Base-by-base conservation (phyloP, 2,888 invertebrate species). In the Capitulum mitella region DNA sequence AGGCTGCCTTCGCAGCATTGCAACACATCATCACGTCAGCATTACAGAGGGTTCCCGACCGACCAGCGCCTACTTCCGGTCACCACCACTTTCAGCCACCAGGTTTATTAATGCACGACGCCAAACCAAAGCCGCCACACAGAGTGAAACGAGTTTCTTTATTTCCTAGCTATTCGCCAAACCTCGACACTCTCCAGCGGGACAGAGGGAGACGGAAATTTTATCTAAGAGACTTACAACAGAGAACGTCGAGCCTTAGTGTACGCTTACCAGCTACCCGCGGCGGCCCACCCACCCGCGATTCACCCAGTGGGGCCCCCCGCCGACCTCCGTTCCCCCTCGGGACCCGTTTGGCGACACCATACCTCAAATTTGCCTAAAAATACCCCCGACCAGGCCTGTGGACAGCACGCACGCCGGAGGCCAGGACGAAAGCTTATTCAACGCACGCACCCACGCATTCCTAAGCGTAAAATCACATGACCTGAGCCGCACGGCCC, bases 381-480 rank as follows among this genome's bases (percentile, higher is more conserved):
- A 70, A 70, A 70, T 70, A 70, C 70, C 70, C 54, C 70, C 70
- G 37, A 37, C 19, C 70, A 70, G 70, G 40, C 26, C 26, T 12
- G 29, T 16, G 32, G 34, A 6, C 34, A 14, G 64, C 64, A 22
- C 34, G 40, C 70, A 37, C 6, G 37, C 70, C 70, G 12, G 70
- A 8, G 29, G 26, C 26, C 19, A 19, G 70, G 70, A 64, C 64
- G 34, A 34, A 64, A 32, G 64, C 51, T 22, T 16, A 64, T n/a
- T 70, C 58, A 10, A 26, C 19, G 6, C 40, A 70, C 26, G 40
- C 70, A 22, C 37, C 14, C 70, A 70, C 70, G 40, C 70, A 70
- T 37, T 70, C 70, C 70, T 70, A 70, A 70, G 70, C 70, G 70
- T 70, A 70, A 70, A 70, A 70, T 70, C 70, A 70, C 70, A 70